Evolutionary conservation across 2,888 invertebrate species (phyloP).

Genomic region (Mesorhabditis spiculigera): DNA sequence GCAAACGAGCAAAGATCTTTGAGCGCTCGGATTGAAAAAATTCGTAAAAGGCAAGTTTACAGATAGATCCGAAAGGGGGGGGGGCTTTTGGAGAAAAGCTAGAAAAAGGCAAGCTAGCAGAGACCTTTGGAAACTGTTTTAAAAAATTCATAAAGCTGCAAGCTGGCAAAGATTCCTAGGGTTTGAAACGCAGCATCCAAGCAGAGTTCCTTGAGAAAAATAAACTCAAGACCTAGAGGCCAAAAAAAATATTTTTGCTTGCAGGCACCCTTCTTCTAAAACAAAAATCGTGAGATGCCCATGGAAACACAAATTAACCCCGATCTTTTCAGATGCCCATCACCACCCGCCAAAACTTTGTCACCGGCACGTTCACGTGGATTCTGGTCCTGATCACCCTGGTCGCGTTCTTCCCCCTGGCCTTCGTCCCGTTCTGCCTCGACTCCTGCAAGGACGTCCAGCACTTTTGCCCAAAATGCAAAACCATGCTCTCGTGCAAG

Average conservation of each 20-base stretch:
- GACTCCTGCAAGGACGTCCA: slow-evolving; percentile 43
- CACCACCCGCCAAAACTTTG: slow-evolving; percentile 36
- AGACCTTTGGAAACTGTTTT: no score
- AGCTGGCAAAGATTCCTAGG: no score
- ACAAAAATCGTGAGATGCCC: background rate
- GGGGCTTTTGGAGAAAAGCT: no score
- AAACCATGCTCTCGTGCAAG: slow-evolving; percentile 31
- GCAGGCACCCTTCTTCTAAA: background rate
- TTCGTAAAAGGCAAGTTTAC: no score
- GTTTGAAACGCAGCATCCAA: no score
- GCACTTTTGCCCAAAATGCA: slow-evolving; percentile 44
- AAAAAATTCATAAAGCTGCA: no score
- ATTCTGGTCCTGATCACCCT: slow-evolving; percentile 33
- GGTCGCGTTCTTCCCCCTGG: slow-evolving; percentile 44
- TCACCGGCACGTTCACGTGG: slow-evolving; percentile 43
- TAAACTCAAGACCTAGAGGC: background rate
- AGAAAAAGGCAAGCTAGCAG: no score
- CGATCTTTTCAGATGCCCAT: slow-evolving; percentile 32
- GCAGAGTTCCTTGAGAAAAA: background rate
- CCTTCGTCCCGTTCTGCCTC: slow-evolving; percentile 44
- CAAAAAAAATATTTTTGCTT: background rate
- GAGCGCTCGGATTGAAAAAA: no score
- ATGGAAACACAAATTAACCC: background rate
- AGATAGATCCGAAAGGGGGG: no score
- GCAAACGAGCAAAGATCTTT: no score